Percentiles rank a stretch among this genome's conserved stretches.
Conservation (phyloP, 2,113 vertebrate species). For the Indri indri region DNA sequence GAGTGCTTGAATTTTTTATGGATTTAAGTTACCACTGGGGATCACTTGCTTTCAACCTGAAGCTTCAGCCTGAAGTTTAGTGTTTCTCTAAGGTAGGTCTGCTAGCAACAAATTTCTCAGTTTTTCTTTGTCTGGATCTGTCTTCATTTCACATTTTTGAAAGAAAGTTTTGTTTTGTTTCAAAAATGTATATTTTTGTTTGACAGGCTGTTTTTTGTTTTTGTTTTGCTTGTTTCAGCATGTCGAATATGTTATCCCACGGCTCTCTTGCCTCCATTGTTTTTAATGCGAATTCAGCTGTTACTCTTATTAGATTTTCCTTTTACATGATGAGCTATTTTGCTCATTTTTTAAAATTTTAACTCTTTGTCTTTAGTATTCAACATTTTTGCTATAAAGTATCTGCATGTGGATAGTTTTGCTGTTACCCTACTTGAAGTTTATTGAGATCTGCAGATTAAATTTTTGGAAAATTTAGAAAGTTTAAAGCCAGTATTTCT, state of each 20-base stretch:
- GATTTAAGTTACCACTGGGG: background rate
- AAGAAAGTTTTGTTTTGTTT: background rate
- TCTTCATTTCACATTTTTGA: background rate
- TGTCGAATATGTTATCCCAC: background rate
- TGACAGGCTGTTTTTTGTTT: background rate
- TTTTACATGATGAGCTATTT: background rate
- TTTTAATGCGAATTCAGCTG: background rate
- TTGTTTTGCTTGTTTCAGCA: background rate
- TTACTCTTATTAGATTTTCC: background rate
- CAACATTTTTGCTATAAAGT: background rate
- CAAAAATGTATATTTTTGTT: background rate
- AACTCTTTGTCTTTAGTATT: background rate
- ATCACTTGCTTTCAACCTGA: background rate
- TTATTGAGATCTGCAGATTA: background rate
- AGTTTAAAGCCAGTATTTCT: background rate
- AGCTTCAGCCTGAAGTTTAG: background rate
- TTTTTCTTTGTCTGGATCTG: background rate
- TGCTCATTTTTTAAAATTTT: background rate
- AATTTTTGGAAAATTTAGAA: background rate
- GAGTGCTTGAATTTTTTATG: background rate
- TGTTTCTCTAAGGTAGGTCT: background rate
- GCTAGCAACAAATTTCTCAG: background rate
- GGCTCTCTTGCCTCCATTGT: background rate
- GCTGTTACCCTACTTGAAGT: background rate
- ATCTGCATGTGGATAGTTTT: background rate